phyloP scores from a whole-genome alignment of 2,888 invertebrate species.

The Thelaira solivaga region DNA sequence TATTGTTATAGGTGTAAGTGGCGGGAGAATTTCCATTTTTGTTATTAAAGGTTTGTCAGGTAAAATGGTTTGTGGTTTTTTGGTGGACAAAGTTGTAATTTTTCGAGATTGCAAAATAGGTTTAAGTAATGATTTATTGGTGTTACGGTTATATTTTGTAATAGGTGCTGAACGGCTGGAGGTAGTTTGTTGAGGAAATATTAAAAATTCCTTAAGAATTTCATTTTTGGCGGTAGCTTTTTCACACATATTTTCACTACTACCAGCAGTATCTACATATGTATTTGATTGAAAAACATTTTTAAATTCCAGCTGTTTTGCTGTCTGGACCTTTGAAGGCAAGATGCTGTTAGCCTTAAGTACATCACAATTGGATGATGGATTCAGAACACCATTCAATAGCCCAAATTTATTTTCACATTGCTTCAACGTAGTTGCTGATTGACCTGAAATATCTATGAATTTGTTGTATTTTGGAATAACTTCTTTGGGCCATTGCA shows the following conservation, averaged over 20 bases:
- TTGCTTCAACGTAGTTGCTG: not conserved
- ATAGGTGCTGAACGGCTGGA: not conserved
- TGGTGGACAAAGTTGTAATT: not conserved
- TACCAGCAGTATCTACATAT: too few species aligned
- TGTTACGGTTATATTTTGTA: not conserved
- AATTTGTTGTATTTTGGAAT: not conserved
- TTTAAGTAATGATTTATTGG: slow-evolving; percentile 28
- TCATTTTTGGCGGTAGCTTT: too few species aligned
- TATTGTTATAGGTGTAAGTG: not conserved
- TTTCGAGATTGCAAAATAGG: not conserved
- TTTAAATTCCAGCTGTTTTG: not conserved
- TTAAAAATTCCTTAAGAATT: too few species aligned
- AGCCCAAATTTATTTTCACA: not conserved
- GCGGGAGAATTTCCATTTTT: slow-evolving; percentile 45
- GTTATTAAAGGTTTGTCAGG: slow-evolving; percentile 23
- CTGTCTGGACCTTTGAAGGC: not conserved
- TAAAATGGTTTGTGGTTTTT: not conserved
- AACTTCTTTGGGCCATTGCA: not conserved
- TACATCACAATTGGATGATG: not conserved
- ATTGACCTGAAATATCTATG: not conserved
- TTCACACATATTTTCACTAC: too few species aligned
- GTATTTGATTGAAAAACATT: too few species aligned
- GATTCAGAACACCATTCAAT: not conserved
- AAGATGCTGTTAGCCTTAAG: too few species aligned
- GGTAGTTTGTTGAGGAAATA: not conserved